Percentiles rank a stretch among this genome's conserved stretches.
Evolutionary conservation across 2,888 invertebrate genomes (phyloP).

Genomic region (Lasioglossum villosulum): DNA sequence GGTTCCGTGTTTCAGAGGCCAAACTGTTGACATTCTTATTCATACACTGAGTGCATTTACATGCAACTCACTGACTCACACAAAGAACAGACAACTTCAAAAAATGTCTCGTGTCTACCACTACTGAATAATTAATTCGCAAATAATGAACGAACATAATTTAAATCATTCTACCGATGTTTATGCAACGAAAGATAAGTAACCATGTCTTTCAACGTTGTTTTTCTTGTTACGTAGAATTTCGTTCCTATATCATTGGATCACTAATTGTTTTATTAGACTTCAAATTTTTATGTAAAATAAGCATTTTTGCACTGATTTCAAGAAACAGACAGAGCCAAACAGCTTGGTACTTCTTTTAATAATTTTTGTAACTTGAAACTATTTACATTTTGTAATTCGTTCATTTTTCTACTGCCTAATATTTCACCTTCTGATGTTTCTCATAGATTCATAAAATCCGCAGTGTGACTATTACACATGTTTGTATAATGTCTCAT

Average conservation of each 20-base stretch:
- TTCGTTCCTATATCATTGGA: neutral
- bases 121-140: constrained; percentile 17
- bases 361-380: neutral
- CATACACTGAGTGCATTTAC: neutral
- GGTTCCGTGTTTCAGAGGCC: neutral
- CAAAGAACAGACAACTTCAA: neutral
- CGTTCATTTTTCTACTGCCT: neutral
- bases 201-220: neutral
- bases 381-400: neutral
- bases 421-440: neutral
- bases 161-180: neutral
- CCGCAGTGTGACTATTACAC: neutral
- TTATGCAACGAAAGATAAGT: neutral
- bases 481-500: neutral
- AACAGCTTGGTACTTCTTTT: neutral
- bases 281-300: neutral
- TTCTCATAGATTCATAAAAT: neutral
- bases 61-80: neutral
- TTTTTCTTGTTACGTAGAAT: neutral
- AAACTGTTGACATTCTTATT: constrained; percentile 24
- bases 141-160: constrained; percentile 1
- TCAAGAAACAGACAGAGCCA: neutral
- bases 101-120: neutral
- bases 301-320: neutral
- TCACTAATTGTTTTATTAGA: neutral